A percentile compares a stretch with the other conserved stretches of the same genome.
Conservation (phyloP, 2,888 invertebrate species). For the Podabrus alpinus region DNA sequence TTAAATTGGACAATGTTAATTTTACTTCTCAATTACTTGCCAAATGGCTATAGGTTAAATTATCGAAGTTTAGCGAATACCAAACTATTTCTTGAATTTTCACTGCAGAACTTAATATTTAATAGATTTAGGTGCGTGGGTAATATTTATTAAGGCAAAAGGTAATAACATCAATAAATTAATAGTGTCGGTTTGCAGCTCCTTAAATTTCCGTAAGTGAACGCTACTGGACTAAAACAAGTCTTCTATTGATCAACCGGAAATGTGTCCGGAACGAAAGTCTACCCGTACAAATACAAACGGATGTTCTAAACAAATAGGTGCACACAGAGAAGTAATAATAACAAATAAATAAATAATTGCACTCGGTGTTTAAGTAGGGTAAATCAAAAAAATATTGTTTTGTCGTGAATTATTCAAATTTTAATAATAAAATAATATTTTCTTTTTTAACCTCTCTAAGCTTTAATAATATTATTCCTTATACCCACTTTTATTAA, state of each 20-base stretch:
- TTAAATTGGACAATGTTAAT: background rate
- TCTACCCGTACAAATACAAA: slow-evolving; percentile 6
- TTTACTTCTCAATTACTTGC: background rate
- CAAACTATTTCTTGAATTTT: background rate
- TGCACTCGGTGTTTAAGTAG: background rate
- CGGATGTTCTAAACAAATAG: background rate
- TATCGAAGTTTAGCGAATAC: background rate
- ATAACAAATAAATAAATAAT: background rate
- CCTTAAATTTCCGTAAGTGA: slow-evolving; percentile 14
- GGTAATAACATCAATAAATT: background rate
- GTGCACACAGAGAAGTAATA: background rate
- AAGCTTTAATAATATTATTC: background rate
- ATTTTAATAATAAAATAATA: background rate
- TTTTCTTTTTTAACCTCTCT: background rate
- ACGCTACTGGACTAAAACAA: slow-evolving; percentile 27
- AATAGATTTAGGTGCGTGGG: background rate
- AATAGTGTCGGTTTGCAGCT: background rate
- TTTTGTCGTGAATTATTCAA: background rate
- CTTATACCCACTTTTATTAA: slow-evolving; percentile 8
- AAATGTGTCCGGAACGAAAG: slow-evolving; percentile 20
- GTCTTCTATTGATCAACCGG: slow-evolving; percentile 26
- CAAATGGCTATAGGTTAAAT: too few relatives aligned
- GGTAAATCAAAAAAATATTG: background rate
- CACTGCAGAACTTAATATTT: background rate
- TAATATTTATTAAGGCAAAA: background rate